These are phyloP conservation scores for Trilocha varians DNA, from an alignment of 2,888 invertebrate species.

Conservation along the genomic window DNA sequence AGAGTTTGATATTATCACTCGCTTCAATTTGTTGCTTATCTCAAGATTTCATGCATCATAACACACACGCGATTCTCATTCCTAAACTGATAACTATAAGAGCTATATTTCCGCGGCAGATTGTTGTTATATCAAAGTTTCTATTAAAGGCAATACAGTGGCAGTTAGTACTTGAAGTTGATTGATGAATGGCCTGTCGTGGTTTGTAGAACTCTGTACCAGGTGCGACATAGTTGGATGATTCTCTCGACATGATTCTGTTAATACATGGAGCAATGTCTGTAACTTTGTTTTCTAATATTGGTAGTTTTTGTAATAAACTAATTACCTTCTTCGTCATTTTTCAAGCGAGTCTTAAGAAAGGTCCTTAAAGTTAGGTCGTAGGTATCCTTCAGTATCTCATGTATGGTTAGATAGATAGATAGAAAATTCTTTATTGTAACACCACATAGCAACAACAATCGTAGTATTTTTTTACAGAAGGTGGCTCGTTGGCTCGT, in stretches of 20 bases:
- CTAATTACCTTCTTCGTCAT: background rate
- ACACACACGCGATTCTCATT: background rate
- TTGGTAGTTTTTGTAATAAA: background rate
- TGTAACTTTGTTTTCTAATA: conserved; percentile 15
- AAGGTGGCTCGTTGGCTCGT: no score
- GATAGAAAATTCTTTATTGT: no score
- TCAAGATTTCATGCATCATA: no score
- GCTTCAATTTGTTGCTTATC: no score
- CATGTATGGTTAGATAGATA: no score
- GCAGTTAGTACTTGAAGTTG: conserved; percentile 38
- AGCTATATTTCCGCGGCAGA: conserved; percentile 21
- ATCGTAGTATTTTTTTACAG: no score
- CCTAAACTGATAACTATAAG: conserved; percentile 16
- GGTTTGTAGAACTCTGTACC: no score
- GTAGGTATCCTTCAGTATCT: no score
- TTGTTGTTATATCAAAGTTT: conserved; percentile 16
- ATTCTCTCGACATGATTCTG: conserved; percentile 43
- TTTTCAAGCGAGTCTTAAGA: no score
- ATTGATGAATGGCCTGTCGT: conserved; percentile 58
- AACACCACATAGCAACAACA: no score
- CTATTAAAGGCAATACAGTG: conserved; percentile 45
- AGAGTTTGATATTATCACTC: no score
- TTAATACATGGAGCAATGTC: conserved; percentile 25
- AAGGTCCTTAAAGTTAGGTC: no score
- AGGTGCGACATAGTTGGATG: conserved; percentile 36